Evolutionary conservation across 2,113 vertebrate genomes (phyloP), one percentile per base, ranked within the genome.

Genomic region (Brienomyrus longianalis): DNA sequence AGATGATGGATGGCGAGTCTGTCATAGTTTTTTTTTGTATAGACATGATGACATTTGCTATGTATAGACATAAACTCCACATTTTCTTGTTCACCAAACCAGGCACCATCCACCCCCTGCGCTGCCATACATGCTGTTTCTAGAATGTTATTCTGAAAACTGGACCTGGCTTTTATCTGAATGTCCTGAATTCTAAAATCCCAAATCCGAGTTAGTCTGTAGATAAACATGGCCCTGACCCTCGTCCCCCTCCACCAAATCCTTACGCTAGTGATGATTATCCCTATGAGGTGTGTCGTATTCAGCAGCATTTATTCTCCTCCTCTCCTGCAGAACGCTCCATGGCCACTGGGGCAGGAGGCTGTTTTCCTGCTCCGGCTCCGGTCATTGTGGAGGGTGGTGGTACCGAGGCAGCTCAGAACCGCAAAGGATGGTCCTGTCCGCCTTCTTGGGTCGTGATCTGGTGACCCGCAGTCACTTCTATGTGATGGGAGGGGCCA

Each of bases 271-370:
- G 4, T n/a, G 56, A 17, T 39, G 48, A 23, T 56, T 17, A 56
- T 23, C 39, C n/a, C 17, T 15, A 17, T 11, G 21, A 52, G 27
- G 11, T 54, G 6, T 45, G 31, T 7, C 21, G 15, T 5, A 13
- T 50, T 13, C 39, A 5, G 43, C 77, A 56, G 13, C 84, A 43
- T 80, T 91, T 19, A 90, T 39, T 13, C 15, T 43, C 43, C 39
- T 54, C 50, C 51, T 35, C 84, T 54, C 86, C 52, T n/a, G 87
- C 95, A 99, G 98, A 99, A 91, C 97, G 99, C 92, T 99, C 98
- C 0, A 98, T 98, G 0, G 98, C 98, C 3, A 97, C 98, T 23
- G 99, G 99, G 95, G 98, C 98, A 0, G 98, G 98, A 0, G 98
- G 98, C 90, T 99, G 98, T 23, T 94, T 99, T 91, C 97, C 98